Evolutionary conservation across 2,113 vertebrate species (phyloP).

Genomic region (Sclerurus mexicanus): DNA sequence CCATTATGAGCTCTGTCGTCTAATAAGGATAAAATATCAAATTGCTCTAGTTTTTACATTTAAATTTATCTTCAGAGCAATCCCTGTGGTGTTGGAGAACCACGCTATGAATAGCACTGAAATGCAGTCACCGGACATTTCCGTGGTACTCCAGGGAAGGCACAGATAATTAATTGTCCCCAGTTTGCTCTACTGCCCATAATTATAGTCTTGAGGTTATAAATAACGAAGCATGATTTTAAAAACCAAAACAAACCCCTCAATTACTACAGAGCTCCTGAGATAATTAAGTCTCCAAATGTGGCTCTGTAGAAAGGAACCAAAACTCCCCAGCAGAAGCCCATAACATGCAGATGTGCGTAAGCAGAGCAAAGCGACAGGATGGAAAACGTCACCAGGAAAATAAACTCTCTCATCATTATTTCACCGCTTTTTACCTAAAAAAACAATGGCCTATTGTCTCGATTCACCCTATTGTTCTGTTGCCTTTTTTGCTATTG

Average conservation of each 20-base stretch:
- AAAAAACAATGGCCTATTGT: conserved; percentile 63
- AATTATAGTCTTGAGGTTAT: conserved; percentile 53
- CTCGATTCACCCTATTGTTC: conserved; percentile 31
- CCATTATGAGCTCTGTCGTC: neutral
- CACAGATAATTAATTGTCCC: conserved; percentile 51
- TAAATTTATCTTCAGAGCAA: neutral
- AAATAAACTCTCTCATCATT: conserved; percentile 49
- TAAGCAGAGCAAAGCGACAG: conserved; percentile 22
- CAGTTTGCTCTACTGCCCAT: conserved; percentile 28
- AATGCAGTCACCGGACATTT: conserved; percentile 35
- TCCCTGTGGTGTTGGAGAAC: neutral
- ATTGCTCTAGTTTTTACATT: neutral
- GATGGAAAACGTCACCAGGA: conserved; percentile 57
- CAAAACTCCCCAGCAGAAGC: neutral
- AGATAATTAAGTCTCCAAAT: conserved; percentile 56
- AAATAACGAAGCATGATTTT: conserved; percentile 24
- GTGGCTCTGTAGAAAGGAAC: neutral
- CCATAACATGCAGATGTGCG: neutral
- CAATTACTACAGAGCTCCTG: conserved; percentile 16
- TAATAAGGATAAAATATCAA: neutral
- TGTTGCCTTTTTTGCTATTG: conserved; percentile 4
- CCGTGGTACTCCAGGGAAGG: conserved; percentile 2
- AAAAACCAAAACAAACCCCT: conserved; percentile 31
- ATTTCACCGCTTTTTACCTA: conserved; percentile 38
- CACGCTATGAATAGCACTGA: neutral